Conservation (phyloP, 2,888 invertebrate genomes). For the Euplagia quadripunctaria region DNA sequence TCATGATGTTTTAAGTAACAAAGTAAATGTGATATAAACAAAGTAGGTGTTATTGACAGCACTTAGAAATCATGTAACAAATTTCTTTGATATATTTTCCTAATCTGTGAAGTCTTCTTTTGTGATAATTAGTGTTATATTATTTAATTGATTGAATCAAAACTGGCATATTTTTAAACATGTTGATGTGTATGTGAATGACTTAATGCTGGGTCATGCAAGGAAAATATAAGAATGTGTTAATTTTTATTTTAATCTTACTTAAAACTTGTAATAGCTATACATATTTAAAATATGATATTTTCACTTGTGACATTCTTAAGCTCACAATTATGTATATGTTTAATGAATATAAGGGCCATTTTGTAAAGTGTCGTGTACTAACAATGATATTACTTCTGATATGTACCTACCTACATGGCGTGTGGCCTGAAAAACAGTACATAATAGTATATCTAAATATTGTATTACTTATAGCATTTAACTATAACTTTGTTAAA, state of each 20-base stretch:
- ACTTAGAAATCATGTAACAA: neutral
- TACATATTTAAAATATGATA: no score
- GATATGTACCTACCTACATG: neutral
- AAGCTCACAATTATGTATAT: neutral
- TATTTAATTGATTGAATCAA: neutral
- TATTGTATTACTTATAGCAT: no score
- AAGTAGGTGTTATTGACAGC: slow-evolving; percentile 10
- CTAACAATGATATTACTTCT: neutral
- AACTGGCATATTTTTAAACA: neutral
- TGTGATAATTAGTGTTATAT: neutral
- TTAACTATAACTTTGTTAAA: neutral
- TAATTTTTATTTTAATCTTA: neutral
- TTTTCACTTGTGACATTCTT: neutral
- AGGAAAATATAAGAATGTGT: no score
- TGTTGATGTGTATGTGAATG: neutral
- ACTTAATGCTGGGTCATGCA: no score
- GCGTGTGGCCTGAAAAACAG: no score
- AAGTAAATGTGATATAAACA: slow-evolving; percentile 39
- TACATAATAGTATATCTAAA: no score
- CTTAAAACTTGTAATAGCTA: neutral
- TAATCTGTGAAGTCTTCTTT: neutral
- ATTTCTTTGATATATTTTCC: neutral
- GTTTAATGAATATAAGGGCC: neutral
- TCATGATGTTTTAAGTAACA: slow-evolving; percentile 2
- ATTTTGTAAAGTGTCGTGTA: neutral